Base-by-base conservation (phyloP, 1,140 invertebrate species). In the Brachionus sp. region DNA sequence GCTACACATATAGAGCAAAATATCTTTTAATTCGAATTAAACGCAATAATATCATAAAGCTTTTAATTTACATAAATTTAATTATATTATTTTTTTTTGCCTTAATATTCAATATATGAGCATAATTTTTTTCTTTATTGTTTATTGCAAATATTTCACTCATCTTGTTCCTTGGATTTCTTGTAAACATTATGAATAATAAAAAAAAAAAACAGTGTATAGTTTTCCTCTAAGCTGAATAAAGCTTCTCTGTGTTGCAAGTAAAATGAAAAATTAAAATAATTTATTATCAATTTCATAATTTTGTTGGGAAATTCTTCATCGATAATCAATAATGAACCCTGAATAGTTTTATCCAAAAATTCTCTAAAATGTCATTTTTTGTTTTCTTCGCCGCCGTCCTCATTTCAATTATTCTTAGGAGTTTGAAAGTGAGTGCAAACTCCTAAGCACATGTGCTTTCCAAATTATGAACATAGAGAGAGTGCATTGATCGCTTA, bases 11-110 rank as follows among this genome's bases (percentile, higher is more conserved):
- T 25, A 57, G 50, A 57, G 50, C 50, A 57, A 19, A 57, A 25
- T 57, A 57, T 57, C 50, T 19, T 57, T 9, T 57, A 57, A 57
- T 57, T 57, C 50, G 50, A 57, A 57, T 57, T 7, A 57, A 57
- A 25, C 50, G 19, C 50, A 57, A 19, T 57, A 57, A 57, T 19
- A 25, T 19, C 19, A 57, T 5, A 57, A 19, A 57, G 50, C 50
- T 57, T 57, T 57, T 57, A 57, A 57, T 57, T 57, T 57, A 19
- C 50, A 57, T 57, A 57, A 57, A 57, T 57, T 57, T 57, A 19
- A 50, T 50, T 50, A 50, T 16, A 50, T 16, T 46, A 4, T 23
- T 57, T 57, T 57, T 23, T 57, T 16, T 57, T 57, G 50, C 50
- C 50, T 57, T 57, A 57, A 19, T 57, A 57, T 57, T 57, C 50